Percentiles rank a stretch among this genome's conserved stretches.
Evolutionary conservation across 2,888 invertebrate genomes (phyloP).

Genomic region (Drosophila villosipedis): DNA sequence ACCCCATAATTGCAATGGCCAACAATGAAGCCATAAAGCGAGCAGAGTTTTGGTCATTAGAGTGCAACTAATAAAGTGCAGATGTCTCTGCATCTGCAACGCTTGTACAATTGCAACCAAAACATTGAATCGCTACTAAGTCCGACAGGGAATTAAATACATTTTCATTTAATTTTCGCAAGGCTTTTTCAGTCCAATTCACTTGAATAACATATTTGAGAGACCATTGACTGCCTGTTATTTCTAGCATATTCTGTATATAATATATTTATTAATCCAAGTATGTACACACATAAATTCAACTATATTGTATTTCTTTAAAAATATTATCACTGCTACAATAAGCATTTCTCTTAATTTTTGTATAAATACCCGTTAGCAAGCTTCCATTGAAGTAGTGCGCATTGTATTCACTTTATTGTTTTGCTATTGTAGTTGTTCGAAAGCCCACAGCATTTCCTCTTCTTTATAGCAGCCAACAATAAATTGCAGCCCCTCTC

Average conservation of each 20-base stretch:
- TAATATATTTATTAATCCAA: background rate
- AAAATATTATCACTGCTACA: background rate
- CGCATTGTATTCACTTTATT: constrained; percentile 31
- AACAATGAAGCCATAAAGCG: constrained; percentile 64
- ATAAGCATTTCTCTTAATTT: constrained; percentile 7
- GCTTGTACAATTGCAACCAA: constrained; percentile 24
- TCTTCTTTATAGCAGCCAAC: constrained; percentile 50
- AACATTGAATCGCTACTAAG: constrained; percentile 29
- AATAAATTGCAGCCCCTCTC: constrained; percentile 57
- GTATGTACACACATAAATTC: background rate
- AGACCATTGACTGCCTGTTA: background rate
- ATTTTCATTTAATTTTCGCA: background rate
- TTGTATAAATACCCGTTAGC: background rate
- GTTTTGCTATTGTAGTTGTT: constrained; percentile 20
- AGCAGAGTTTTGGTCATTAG: constrained; percentile 49
- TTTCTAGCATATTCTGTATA: background rate
- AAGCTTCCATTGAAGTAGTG: constrained; percentile 16
- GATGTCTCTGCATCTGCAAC: constrained; percentile 16
- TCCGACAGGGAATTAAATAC: constrained; percentile 14
- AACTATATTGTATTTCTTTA: background rate
- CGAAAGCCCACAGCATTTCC: constrained; percentile 55
- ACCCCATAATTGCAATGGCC: constrained; percentile 71
- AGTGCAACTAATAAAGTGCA: constrained; percentile 64
- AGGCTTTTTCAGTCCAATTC: background rate
- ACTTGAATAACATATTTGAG: background rate